These are phyloP conservation scores for Lerista edwardsae DNA, from an alignment of 2,797 vertebrate species.

Conservation along the genomic window DNA sequence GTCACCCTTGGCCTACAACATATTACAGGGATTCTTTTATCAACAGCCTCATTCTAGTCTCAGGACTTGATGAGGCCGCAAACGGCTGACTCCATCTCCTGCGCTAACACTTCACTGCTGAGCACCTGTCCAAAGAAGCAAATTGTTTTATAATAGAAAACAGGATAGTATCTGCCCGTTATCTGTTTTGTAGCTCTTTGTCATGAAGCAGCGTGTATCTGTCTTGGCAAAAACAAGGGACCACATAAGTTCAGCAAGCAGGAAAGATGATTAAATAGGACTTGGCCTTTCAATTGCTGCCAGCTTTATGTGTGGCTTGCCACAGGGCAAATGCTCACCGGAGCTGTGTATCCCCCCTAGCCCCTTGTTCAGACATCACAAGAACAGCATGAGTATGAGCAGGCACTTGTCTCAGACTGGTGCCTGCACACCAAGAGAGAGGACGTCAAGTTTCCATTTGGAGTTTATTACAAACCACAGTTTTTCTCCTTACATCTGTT, in stretches of 20 bases:
- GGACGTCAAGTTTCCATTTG: no score
- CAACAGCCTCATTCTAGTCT: neutral
- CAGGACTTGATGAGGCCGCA: neutral
- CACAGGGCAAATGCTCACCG: neutral
- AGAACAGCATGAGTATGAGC: no score
- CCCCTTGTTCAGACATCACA: no score
- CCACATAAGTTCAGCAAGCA: neutral
- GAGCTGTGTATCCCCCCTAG: neutral
- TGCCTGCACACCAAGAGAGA: no score
- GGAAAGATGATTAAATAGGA: neutral
- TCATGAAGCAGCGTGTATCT: neutral
- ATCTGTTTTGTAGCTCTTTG: neutral
- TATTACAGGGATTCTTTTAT: neutral
- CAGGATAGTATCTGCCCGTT: neutral
- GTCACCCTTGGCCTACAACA: no score
- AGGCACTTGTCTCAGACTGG: no score
- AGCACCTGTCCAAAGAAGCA: neutral
- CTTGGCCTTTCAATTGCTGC: no score
- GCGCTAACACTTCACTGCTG: neutral
- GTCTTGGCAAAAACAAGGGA: neutral
- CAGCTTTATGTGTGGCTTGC: neutral
- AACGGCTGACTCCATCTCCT: neutral
- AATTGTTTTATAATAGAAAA: neutral
- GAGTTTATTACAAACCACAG: no score
- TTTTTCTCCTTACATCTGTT: no score